Evolutionary conservation across 2,113 vertebrate genomes (phyloP).

Genomic region (Indri indri): DNA sequence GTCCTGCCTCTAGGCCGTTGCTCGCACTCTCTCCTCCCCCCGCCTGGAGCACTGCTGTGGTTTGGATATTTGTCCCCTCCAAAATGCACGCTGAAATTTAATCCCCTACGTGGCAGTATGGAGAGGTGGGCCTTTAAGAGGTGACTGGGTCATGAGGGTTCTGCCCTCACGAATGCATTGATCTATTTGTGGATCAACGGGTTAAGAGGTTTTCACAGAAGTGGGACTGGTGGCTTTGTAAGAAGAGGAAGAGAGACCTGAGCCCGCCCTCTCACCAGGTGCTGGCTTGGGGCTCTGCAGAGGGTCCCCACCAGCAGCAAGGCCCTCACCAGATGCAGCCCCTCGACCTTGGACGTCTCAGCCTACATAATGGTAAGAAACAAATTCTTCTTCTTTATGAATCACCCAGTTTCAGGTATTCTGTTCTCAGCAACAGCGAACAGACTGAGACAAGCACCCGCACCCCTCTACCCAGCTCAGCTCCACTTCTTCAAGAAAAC

Average conservation of each 20-base stretch:
- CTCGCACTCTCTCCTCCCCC: no score
- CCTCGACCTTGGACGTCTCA: not conserved
- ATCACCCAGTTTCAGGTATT: not conserved
- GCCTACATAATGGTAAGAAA: not conserved
- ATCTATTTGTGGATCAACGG: not conserved
- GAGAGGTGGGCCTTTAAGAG: not conserved
- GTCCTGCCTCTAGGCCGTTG: not conserved
- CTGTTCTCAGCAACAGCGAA: not conserved
- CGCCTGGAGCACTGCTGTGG: not conserved
- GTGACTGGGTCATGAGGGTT: not conserved
- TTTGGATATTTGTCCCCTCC: not conserved
- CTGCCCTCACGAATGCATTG: not conserved
- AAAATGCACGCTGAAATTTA: not conserved
- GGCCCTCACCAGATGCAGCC: not conserved
- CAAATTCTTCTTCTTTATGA: not conserved
- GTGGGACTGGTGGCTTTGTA: not conserved
- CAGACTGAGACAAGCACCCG: not conserved
- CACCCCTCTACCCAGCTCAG: not conserved
- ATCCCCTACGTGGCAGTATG: not conserved
- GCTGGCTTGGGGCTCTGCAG: not conserved
- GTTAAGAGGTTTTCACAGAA: not conserved
- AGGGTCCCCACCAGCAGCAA: not conserved
- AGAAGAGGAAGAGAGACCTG: not conserved
- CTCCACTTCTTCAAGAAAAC: not conserved
- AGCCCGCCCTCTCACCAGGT: not conserved